Evolutionary conservation across 2,888 invertebrate genomes (phyloP).

Genomic region (Caenorhabditis sp.): DNA sequence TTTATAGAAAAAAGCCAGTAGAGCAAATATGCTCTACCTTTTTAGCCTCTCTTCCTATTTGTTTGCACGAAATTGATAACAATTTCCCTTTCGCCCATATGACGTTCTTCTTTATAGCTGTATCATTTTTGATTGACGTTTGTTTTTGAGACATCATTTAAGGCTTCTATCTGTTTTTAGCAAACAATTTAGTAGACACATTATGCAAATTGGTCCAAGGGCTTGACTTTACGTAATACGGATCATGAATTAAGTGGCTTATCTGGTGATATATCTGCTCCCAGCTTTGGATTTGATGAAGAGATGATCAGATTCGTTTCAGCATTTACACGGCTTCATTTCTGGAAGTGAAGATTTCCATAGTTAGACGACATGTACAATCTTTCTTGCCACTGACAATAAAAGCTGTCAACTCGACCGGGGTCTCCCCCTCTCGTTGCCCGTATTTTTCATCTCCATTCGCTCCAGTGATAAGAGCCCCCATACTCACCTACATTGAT

Average conservation of each 20-base stretch:
- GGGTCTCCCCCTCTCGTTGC: neutral
- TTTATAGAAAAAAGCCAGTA: no score
- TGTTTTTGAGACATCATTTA: slow-evolving; percentile 24
- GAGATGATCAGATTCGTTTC: neutral
- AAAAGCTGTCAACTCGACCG: slow-evolving; percentile 7
- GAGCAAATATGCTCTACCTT: no score
- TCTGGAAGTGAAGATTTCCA: no score
- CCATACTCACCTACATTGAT: neutral
- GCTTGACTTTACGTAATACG: slow-evolving; percentile 25
- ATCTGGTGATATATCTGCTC: slow-evolving; percentile 1
- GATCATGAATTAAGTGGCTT: slow-evolving; percentile 16
- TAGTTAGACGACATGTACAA: slow-evolving; percentile 1
- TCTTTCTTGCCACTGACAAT: slow-evolving; percentile 17
- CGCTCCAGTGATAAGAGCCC: slow-evolving; percentile 10
- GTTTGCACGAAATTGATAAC: no score
- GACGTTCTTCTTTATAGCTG: neutral
- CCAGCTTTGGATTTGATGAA: neutral
- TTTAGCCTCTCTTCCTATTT: no score
- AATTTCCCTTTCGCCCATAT: neutral
- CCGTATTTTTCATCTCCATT: neutral
- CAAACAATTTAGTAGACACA: neutral
- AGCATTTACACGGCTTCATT: neutral
- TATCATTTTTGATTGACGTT: slow-evolving; percentile 23
- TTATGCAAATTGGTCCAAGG: neutral
- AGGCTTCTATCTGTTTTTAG: slow-evolving; percentile 25